phyloP scores from a whole-genome alignment of 2,888 invertebrate genomes.

The Stenotaenia linearis region DNA sequence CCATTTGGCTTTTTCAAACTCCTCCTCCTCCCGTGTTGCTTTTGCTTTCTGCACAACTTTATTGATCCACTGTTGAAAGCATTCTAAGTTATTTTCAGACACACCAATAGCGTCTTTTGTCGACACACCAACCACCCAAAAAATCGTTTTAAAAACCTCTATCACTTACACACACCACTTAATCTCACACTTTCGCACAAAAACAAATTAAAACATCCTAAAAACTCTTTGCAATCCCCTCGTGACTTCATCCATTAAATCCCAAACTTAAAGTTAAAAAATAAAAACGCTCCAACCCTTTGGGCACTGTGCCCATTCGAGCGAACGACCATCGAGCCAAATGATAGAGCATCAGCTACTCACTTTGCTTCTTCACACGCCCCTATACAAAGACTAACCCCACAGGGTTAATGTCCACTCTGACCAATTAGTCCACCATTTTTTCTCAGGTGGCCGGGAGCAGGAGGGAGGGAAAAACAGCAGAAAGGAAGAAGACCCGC shows the following conservation, averaged over 20 bases:
- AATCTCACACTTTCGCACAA: neutral
- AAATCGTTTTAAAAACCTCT: conserved; percentile 5
- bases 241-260: neutral
- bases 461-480: neutral
- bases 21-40: conserved; percentile 9
- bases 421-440: neutral
- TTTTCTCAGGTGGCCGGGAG: neutral
- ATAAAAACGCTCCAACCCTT: neutral
- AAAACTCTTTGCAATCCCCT: neutral
- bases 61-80: conserved; percentile 3
- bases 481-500: conserved; percentile 9
- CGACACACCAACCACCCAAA: conserved; percentile 9
- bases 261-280: neutral
- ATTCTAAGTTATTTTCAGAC: conserved; percentile 9
- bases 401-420: conserved; percentile 4
- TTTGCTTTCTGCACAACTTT: neutral
- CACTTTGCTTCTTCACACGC: neutral
- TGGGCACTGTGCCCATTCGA: neutral
- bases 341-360: neutral
- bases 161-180: conserved; percentile 5
- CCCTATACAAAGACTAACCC: neutral
- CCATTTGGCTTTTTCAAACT: neutral
- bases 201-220: conserved; percentile 1
- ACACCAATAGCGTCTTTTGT: conserved; percentile 9
- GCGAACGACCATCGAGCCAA: neutral